Conservation (phyloP, 1,140 invertebrate species). For the Drosophila grimshawi region DNA sequence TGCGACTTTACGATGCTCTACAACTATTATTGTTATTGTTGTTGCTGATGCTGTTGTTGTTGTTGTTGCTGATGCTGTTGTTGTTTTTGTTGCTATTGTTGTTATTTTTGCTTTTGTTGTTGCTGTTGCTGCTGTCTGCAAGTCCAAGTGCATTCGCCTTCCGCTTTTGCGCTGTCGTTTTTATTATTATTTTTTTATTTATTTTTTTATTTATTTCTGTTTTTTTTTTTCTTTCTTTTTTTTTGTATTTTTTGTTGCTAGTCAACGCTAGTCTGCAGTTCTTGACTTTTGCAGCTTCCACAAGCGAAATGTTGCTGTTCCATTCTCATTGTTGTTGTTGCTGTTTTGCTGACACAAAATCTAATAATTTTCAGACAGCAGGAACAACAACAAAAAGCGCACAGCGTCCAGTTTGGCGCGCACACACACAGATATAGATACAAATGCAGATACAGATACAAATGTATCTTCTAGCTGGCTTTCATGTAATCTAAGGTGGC, state of each 20-base stretch:
- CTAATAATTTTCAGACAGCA: constrained; percentile 57
- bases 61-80: constrained; percentile 16
- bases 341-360: constrained; percentile 51
- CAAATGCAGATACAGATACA: constrained; percentile 46
- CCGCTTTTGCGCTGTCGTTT: constrained; percentile 50
- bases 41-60: constrained; percentile 21
- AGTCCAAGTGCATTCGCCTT: constrained; percentile 70
- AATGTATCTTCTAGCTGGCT: constrained; percentile 43
- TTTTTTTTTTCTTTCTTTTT: constrained; percentile 34
- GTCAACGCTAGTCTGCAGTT: constrained; percentile 32
- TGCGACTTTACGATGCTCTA: constrained; percentile 62
- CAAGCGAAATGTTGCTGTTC: constrained; percentile 16
- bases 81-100: constrained; percentile 18
- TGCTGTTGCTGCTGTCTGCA: constrained; percentile 32
- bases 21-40: constrained; percentile 58
- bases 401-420: constrained; percentile 57
- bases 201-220: constrained; percentile 28
- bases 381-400: constrained; percentile 39
- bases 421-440: constrained; percentile 41
- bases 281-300: constrained; percentile 67
- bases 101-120: constrained; percentile 15
- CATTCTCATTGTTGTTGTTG: constrained; percentile 42
- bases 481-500: constrained; percentile 67
- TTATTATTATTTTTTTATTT: constrained; percentile 21
- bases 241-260: constrained; percentile 42